A percentile compares a stretch with the other conserved stretches of the same genome.
phyloP scores from a whole-genome alignment of 2,113 vertebrate species.

The Jacana jacana region DNA sequence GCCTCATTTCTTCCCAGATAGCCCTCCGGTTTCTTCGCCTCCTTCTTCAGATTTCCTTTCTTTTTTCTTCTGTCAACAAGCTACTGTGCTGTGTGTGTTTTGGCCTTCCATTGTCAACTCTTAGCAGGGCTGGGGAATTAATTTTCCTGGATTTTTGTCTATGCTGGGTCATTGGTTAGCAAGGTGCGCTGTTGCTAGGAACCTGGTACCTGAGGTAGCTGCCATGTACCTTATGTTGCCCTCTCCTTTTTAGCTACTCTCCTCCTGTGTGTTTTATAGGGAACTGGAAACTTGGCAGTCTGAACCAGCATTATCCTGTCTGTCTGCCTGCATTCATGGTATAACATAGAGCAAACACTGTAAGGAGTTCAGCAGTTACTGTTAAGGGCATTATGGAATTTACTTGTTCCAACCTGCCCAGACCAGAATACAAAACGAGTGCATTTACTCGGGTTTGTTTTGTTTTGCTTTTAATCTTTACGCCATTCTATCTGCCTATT shows the following conservation, averaged over 20 bases:
- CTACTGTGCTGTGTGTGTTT: not conserved
- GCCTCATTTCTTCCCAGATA: not conserved
- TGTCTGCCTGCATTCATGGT: not conserved
- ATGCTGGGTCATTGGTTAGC: not conserved
- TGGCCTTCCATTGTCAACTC: not conserved
- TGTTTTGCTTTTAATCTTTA: conserved; percentile 15
- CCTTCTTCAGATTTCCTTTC: not conserved
- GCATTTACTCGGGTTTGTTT: not conserved
- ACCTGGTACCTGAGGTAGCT: not conserved
- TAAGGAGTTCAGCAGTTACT: not conserved
- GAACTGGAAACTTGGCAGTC: not conserved
- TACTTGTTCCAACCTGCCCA: not conserved
- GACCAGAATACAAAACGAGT: not conserved
- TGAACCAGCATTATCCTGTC: not conserved
- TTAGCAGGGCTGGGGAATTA: not conserved
- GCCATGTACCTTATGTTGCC: not conserved
- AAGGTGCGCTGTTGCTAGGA: not conserved
- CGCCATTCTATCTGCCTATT: not conserved
- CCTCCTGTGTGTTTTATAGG: not conserved
- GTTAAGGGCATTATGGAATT: not conserved
- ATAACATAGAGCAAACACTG: not conserved
- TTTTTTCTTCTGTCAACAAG: not conserved
- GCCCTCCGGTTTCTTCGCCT: not conserved
- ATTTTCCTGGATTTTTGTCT: not conserved
- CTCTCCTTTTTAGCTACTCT: not conserved